Conservation (phyloP, 2,888 invertebrate genomes). For the Rhopalosiphum nymphaeae region DNA sequence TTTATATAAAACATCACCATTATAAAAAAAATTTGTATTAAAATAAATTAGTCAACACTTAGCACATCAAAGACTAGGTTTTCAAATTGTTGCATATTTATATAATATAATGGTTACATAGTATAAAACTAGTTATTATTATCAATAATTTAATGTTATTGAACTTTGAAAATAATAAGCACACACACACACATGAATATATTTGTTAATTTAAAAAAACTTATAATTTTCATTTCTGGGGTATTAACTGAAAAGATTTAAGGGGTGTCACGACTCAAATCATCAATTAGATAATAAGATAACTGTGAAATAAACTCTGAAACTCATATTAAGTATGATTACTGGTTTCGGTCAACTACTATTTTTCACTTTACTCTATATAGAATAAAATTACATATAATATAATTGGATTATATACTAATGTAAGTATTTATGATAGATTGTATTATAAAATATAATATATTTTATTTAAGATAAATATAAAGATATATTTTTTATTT, state of each 20-base stretch:
- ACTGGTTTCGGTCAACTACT: background rate
- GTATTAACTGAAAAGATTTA: background rate
- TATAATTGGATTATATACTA: background rate
- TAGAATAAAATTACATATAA: background rate
- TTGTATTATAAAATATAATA: background rate
- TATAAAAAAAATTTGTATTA: background rate
- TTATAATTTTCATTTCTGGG: background rate
- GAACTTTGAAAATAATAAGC: background rate
- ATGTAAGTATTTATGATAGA: background rate
- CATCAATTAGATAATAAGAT: background rate
- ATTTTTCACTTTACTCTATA: background rate
- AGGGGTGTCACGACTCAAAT: background rate
- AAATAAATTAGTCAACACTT: background rate
- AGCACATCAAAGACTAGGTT: background rate
- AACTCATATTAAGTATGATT: background rate
- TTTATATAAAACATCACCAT: background rate
- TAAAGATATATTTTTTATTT: background rate
- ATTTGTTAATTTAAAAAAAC: background rate
- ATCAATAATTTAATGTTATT: background rate
- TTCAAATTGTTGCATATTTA: background rate
- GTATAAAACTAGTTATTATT: background rate
- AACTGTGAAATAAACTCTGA: background rate
- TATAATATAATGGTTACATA: background rate
- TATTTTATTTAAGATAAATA: background rate
- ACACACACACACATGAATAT: background rate